Percentiles rank a stretch among this genome's conserved stretches.
Evolutionary conservation across 2,888 invertebrate species (phyloP).

Genomic region (Imbricaverruca yamaguchii): DNA sequence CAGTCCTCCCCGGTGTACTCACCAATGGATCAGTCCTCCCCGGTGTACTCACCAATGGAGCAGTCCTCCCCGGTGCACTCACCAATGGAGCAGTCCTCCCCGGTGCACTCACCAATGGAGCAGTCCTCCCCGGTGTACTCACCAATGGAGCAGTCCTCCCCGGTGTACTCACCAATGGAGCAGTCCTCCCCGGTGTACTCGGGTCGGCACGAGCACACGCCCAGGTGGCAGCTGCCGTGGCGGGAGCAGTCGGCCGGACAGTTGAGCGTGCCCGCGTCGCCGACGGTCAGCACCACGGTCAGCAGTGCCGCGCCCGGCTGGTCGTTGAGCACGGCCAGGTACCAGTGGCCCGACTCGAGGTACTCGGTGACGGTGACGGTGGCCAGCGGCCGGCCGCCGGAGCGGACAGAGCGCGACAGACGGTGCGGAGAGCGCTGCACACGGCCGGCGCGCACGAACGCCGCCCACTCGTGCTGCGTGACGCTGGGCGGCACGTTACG

Average conservation of each 20-base stretch:
- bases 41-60: no score
- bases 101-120: no score
- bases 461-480: constrained; percentile 39
- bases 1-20: no score
- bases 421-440: constrained; percentile 28
- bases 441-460: constrained; percentile 35
- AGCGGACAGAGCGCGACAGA: constrained; percentile 32
- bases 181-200: constrained; percentile 64
- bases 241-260: constrained; percentile 90
- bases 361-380: constrained; percentile 31
- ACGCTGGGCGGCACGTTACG: constrained; percentile 38
- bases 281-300: background rate
- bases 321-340: constrained; percentile 37
- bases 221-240: constrained; percentile 82
- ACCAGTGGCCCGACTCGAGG: constrained; percentile 37
- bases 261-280: constrained; percentile 42
- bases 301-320: constrained; percentile 31
- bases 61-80: no score
- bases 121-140: no score
- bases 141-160: no score
- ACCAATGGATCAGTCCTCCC: no score
- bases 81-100: no score
- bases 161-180: constrained; percentile 32
- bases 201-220: constrained; percentile 87
- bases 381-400: constrained; percentile 22